Evolutionary conservation across 2,888 invertebrate species (phyloP).

Genomic region (Sphaeridia pumilis): DNA sequence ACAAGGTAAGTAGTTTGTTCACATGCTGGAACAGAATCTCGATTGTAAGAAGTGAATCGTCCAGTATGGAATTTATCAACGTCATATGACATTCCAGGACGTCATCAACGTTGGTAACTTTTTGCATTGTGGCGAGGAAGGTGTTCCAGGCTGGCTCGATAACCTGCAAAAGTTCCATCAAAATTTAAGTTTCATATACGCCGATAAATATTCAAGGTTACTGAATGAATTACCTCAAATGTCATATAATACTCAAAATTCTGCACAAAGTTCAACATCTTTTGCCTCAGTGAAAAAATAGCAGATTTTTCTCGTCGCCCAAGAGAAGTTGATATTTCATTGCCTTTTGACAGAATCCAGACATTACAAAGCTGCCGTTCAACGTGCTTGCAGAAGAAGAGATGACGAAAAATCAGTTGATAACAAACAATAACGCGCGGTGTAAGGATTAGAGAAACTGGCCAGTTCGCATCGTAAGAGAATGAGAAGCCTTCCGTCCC

Average conservation of each 20-base stretch:
- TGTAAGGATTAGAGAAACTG: constrained; percentile 82
- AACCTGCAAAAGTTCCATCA: constrained; percentile 43
- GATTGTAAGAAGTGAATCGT: constrained; percentile 90
- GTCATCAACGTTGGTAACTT: constrained; percentile 60
- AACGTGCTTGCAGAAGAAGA: constrained; percentile 91
- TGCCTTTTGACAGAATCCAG: constrained; percentile 81
- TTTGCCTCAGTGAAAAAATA: constrained; percentile 80
- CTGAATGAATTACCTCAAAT: constrained; percentile 69
- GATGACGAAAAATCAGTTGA: constrained; percentile 90
- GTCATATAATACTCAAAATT: constrained; percentile 97
- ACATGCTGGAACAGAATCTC: constrained; percentile 72
- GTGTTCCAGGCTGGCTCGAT: constrained; percentile 91
- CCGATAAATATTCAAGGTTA: too few relatives aligned
- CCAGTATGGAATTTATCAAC: constrained; percentile 76
- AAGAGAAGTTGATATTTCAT: constrained; percentile 46
- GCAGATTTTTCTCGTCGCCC: constrained; percentile 54
- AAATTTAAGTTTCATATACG: too few relatives aligned
- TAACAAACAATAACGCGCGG: constrained; percentile 83
- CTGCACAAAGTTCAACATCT: constrained; percentile 93
- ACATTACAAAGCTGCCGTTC: constrained; percentile 83
- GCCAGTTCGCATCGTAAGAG: constrained; percentile 90
- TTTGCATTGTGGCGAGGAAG: constrained; percentile 72
- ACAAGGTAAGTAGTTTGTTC: constrained; percentile 72
- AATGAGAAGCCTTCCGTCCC: constrained; percentile 92
- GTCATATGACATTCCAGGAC: constrained; percentile 77